phyloP scores from a whole-genome alignment of 2,113 vertebrate genomes.

The Sigmodon hispidus region DNA sequence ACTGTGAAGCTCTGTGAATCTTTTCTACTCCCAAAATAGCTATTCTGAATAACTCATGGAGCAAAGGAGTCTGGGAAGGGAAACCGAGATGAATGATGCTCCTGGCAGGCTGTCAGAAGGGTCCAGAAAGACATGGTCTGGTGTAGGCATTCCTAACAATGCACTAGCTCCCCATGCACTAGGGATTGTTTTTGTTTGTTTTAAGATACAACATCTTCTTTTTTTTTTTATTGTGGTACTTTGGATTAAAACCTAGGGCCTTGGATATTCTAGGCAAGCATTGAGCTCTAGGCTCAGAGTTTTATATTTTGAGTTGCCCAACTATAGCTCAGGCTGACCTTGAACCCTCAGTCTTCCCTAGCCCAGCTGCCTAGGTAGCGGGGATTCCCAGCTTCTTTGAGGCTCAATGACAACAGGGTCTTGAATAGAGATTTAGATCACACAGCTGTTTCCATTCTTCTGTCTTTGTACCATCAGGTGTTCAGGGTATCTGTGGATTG shows the following conservation, averaged over 20 bases:
- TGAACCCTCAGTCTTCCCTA: background rate
- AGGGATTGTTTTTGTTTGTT: background rate
- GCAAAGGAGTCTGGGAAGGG: background rate
- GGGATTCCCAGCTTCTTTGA: background rate
- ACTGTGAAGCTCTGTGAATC: background rate
- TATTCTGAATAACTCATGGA: background rate
- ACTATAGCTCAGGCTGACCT: background rate
- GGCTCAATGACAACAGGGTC: background rate
- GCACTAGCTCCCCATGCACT: background rate
- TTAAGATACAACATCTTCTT: background rate
- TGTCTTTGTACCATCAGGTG: background rate
- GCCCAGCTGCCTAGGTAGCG: no score
- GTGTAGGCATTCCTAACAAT: background rate
- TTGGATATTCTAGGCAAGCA: background rate
- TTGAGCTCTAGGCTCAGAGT: background rate
- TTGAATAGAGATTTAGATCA: background rate
- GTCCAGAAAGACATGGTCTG: background rate
- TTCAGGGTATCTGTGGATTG: background rate
- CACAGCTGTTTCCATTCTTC: background rate
- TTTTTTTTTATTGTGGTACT: background rate
- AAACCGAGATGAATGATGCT: conserved; percentile 14
- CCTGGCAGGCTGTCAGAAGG: background rate
- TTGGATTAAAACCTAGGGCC: background rate
- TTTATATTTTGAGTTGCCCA: background rate
- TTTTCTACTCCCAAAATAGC: background rate